Conservation (phyloP, 2,888 invertebrate genomes). For the Epicampocera succincta region DNA sequence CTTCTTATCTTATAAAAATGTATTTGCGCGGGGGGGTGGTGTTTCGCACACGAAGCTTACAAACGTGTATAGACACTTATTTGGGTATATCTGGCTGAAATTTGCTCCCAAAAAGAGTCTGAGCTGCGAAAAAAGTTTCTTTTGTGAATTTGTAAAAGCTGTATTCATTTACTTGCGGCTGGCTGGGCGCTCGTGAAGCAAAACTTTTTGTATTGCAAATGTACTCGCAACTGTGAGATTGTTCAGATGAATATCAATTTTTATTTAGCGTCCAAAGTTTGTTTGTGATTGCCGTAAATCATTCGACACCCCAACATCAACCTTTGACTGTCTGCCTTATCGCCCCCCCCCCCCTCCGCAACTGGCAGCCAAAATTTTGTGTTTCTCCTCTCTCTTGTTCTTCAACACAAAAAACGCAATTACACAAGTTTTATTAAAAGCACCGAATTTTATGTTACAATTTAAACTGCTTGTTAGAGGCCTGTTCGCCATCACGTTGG, state of each 20-base stretch:
- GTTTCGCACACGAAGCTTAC: not conserved
- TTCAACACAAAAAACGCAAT: too few relatives aligned
- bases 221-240: slow-evolving; percentile 7
- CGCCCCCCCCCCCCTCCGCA: too few relatives aligned
- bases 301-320: slow-evolving; percentile 33
- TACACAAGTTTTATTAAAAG: too few relatives aligned
- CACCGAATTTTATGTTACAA: too few relatives aligned
- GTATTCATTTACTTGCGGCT: slow-evolving; percentile 38
- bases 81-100: not conserved
- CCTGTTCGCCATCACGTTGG: too few relatives aligned
- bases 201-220: slow-evolving; percentile 11
- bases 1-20: slow-evolving; percentile 37
- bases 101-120: too few relatives aligned
- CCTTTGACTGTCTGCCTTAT: not conserved
- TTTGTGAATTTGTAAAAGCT: slow-evolving; percentile 13
- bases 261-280: slow-evolving; percentile 21
- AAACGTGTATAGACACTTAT: not conserved
- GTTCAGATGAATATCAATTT: slow-evolving; percentile 25
- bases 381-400: too few relatives aligned
- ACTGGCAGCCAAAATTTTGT: too few relatives aligned
- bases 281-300: slow-evolving; percentile 49
- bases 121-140: slow-evolving; percentile 21
- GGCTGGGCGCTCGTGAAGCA: not conserved
- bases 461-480: too few relatives aligned
- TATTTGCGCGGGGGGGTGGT: slow-evolving; percentile 6